These are phyloP conservation scores for Epinephelus lanceolatus DNA, from an alignment of 2,113 vertebrate genomes.

Conservation along the genomic window DNA sequence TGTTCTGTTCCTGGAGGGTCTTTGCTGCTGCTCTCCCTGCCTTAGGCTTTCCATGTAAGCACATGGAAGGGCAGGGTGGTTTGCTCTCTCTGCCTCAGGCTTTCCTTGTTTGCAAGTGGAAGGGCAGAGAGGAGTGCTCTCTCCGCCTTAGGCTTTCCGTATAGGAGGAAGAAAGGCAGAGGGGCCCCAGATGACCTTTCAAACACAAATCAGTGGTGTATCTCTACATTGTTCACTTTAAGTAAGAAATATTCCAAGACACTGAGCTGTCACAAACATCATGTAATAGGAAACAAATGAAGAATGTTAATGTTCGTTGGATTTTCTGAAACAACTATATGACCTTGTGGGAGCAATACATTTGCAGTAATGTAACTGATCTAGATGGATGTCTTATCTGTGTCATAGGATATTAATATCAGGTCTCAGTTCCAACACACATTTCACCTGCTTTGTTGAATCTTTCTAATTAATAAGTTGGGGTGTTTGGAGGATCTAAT, in stretches of 20 bases:
- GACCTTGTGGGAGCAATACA: background rate
- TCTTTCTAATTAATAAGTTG: constrained; percentile 18
- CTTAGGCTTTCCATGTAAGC: no score
- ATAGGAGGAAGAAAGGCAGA: no score
- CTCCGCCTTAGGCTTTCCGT: no score
- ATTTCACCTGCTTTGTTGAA: background rate
- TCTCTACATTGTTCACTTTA: background rate
- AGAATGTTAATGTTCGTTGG: background rate
- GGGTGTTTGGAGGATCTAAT: background rate
- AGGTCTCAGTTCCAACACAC: background rate
- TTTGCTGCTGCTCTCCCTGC: no score
- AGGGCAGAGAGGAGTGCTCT: no score
- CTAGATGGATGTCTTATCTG: background rate
- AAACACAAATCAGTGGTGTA: constrained; percentile 4
- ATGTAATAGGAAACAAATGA: background rate
- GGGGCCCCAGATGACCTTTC: background rate
- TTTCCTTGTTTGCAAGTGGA: no score
- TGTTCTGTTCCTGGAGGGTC: no score
- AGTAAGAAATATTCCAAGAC: constrained; percentile 4
- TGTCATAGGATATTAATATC: constrained; percentile 10
- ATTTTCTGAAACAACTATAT: constrained; percentile 3
- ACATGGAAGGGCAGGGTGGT: no score
- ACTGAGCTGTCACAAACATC: background rate
- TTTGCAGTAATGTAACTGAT: background rate
- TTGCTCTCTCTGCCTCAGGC: no score